A percentile compares a stretch with the other conserved stretches of the same genome.
Conservation (phyloP, 2,797 vertebrate genomes). For the Psittacula derbiana region DNA sequence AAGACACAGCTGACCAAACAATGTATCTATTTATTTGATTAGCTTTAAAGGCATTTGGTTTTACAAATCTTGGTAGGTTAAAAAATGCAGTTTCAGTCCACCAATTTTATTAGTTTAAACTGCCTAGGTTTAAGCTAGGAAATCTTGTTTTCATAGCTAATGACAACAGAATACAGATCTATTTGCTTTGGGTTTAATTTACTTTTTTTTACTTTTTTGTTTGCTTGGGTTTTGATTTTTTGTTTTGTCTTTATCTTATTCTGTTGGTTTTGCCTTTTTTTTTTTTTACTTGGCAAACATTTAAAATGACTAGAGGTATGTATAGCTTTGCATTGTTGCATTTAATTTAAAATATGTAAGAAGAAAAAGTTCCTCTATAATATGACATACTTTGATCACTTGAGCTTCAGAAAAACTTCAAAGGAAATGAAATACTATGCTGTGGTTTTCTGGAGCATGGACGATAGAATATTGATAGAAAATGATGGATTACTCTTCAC, state of each 20-base stretch:
- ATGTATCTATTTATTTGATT: conserved; percentile 62
- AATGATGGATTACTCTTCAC: not conserved
- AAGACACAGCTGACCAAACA: conserved; percentile 74
- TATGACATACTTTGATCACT: conserved; percentile 29
- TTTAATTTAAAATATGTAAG: not conserved
- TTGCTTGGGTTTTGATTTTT: not conserved
- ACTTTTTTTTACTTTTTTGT: not conserved
- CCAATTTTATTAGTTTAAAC: not conserved
- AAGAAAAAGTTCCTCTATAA: not conserved
- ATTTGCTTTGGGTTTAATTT: not conserved
- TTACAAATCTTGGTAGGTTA: not conserved
- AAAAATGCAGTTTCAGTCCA: not conserved
- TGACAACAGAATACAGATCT: not conserved
- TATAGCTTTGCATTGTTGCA: not conserved
- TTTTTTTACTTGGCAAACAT: not conserved
- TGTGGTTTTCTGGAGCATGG: not conserved
- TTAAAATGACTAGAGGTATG: not conserved
- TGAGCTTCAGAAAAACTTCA: not conserved
- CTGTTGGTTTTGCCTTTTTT: not conserved
- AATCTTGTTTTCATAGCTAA: not conserved
- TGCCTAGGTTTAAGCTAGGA: not conserved
- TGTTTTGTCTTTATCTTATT: not conserved
- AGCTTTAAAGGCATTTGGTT: conserved; percentile 51
- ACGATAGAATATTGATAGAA: not conserved
- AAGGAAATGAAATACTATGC: not conserved